phyloP scores from a whole-genome alignment of 1,140 invertebrate species.

The Lepidurus packardi region DNA sequence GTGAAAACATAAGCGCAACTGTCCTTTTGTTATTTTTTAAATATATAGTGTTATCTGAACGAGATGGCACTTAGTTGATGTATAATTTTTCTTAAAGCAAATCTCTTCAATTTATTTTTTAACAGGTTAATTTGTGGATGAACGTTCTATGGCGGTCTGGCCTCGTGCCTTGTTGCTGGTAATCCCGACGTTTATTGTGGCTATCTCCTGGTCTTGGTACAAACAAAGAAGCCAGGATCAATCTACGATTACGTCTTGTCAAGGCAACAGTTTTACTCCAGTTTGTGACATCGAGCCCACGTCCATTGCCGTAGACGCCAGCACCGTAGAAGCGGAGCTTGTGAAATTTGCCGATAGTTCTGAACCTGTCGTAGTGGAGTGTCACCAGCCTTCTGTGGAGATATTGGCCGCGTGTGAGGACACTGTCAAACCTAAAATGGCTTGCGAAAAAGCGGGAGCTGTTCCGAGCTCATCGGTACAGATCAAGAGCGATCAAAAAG shows the following conservation, averaged over 20 bases:
- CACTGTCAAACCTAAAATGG: background rate
- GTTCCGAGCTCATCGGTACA: background rate
- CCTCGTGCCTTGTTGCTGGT: constrained; percentile 5
- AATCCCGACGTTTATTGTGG: constrained; percentile 1
- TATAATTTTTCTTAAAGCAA: background rate
- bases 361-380: background rate
- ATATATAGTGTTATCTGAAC: background rate
- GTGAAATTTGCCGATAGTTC: background rate
- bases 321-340: background rate
- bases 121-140: constrained; percentile 6
- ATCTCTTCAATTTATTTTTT: background rate
- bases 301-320: background rate
- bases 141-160: constrained; percentile 17
- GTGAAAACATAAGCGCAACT: too few relatives aligned
- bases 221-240: background rate
- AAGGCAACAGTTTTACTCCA: background rate
- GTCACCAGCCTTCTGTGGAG: background rate
- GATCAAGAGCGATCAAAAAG: background rate
- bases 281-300: background rate
- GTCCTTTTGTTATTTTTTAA: background rate
- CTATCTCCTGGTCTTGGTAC: constrained; percentile 6
- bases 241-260: background rate
- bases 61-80: background rate
- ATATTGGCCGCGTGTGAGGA: background rate
- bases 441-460: constrained; percentile 1